Base-by-base conservation (phyloP, 2,888 invertebrate species). In the Drosophila kambysellisi region DNA sequence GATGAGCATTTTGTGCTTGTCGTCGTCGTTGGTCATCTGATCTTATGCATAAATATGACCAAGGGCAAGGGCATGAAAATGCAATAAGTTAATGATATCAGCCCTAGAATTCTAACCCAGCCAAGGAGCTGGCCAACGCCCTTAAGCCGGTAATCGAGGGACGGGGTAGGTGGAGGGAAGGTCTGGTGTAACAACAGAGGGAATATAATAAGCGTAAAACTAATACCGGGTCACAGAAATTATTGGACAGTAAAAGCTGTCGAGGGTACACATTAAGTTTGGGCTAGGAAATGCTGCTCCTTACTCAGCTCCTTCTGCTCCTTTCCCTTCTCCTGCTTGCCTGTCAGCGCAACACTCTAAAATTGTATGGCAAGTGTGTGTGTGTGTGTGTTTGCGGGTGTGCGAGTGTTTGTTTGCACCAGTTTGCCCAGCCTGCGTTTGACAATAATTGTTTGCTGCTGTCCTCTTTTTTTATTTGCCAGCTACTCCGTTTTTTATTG, bases 1-100 rank as follows among this genome's bases (percentile, higher is more conserved):
- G 85, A 87, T 86, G 85, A 87, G 82, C 72, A 83, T 62, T 70
- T 76, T 77, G 61, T 58, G 75, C 17, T 29, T 9, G 17, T 29
- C 52, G 32, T 33, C 15, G 33, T 46, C 53, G 20, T 37, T 51
- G 52, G 63, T 68, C 46, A 25, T 46, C 69, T 77, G 88, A 83
- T 88, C 80, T 80, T 84, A 86, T 88, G 86, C 87, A 86, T 88
- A 88, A 88, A 88, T 88, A 80, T 84, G 65, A 72, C 74, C 73
- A 64, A 35, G 41, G 35, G 51, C 25, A 53, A 15, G 56, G 70
- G 61, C 70, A 75, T 72, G 84, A 77, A 81, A 88, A 88, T 88
- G 88, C 88, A 88, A 88, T 88, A 88, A 87, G 86, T 87, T 88
- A 88, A 88, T 88, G 87, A 84, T 82, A 87, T 87, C 78, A 88